Evolutionary conservation across 2,113 vertebrate genomes (phyloP).

Genomic region (Chitala chitala): DNA sequence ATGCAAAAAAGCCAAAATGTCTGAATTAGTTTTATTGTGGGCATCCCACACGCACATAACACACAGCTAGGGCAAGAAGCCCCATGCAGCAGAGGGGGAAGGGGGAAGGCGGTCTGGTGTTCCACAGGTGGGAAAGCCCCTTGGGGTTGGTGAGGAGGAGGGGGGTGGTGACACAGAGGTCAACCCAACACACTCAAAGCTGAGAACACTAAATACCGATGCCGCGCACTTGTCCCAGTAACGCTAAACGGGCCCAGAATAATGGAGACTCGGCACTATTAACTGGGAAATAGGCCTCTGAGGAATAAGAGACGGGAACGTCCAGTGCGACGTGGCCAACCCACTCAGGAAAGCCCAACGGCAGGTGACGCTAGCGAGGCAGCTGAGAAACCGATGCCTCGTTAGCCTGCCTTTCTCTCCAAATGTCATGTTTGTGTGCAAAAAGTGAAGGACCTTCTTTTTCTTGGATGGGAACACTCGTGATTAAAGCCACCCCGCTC

Average conservation of each 20-base stretch:
- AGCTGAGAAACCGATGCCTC: conserved; percentile 50
- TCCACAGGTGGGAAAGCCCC: conserved; percentile 43
- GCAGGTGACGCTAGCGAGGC: conserved; percentile 51
- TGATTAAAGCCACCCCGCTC: conserved; percentile 44
- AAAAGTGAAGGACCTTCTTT: conserved; percentile 34
- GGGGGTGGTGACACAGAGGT: not conserved
- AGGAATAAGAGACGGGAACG: not conserved
- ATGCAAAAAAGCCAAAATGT: not conserved
- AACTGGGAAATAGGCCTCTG: not conserved
- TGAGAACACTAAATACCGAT: not conserved
- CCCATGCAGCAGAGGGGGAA: conserved; percentile 14
- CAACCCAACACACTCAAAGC: conserved; percentile 16
- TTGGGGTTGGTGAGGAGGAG: no score
- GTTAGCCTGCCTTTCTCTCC: conserved; percentile 54
- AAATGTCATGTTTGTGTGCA: conserved; percentile 52
- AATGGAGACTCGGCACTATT: not conserved
- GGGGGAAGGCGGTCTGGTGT: conserved; percentile 23
- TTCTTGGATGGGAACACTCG: conserved; percentile 54
- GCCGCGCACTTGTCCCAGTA: conserved; percentile 11
- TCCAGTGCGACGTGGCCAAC: conserved; percentile 32
- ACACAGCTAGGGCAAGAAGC: no score
- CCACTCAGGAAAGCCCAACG: conserved; percentile 46
- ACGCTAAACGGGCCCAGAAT: conserved; percentile 1
- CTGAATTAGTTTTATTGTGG: not conserved
- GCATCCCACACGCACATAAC: not conserved